Conservation (phyloP, 2,113 vertebrate genomes). For the Sigmodon hispidus region DNA sequence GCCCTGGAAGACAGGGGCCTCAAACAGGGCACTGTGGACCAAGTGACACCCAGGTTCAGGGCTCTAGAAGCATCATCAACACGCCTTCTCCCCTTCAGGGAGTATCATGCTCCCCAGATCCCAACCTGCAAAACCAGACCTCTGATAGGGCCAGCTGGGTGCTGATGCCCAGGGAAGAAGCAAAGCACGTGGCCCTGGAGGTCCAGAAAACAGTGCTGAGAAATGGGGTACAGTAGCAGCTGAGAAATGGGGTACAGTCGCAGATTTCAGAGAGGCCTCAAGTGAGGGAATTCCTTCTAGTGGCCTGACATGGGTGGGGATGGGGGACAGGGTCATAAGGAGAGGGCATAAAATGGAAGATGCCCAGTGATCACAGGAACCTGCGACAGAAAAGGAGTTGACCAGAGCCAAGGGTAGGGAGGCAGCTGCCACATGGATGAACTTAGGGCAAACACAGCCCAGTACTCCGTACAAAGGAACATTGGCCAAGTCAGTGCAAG, state of each 20-base stretch:
- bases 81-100: too few relatives aligned
- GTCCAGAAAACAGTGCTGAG: background rate
- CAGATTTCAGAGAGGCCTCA: background rate
- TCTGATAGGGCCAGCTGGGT: background rate
- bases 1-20: background rate
- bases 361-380: background rate
- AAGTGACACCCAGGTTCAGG: too few relatives aligned
- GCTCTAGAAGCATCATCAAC: background rate
- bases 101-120: background rate
- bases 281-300: background rate
- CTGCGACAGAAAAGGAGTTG: background rate
- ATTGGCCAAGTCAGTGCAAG: background rate
- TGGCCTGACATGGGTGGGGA: background rate
- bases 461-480: background rate
- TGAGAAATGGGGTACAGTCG: fast-evolving
- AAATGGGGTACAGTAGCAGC: fast-evolving
- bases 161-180: background rate
- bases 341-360: background rate
- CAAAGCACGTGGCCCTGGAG: background rate
- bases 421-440: background rate
- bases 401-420: background rate
- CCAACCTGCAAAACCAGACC: background rate
- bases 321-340: too few relatives aligned
- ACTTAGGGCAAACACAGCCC: background rate
- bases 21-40: too few relatives aligned